Conservation (phyloP, 2,797 vertebrate species). For the Dendrocincla tyrannina region DNA sequence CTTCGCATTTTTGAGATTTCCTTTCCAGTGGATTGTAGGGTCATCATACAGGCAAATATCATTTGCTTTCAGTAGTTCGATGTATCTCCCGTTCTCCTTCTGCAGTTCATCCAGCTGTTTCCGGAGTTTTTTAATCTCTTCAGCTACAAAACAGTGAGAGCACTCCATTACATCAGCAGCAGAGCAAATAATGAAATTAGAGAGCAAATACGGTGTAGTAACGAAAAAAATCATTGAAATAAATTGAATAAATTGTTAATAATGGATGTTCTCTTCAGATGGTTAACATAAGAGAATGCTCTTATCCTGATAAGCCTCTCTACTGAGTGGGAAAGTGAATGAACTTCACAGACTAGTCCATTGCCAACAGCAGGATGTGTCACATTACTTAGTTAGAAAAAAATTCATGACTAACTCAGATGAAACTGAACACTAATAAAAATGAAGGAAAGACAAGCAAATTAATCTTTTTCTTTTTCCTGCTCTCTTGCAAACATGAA, state of each 20-base stretch:
- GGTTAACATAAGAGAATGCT: not conserved
- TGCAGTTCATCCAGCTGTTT: conserved; percentile 91
- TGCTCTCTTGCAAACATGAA: not conserved
- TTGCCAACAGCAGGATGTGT: not conserved
- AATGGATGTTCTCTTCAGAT: not conserved
- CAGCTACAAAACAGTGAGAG: conserved; percentile 80
- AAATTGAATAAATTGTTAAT: not conserved
- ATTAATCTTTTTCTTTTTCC: not conserved
- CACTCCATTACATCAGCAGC: not conserved
- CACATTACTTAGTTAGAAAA: not conserved
- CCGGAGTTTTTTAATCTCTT: conserved; percentile 92
- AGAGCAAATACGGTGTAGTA: not conserved
- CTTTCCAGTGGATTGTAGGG: conserved; percentile 96
- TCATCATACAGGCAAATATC: conserved; percentile 95
- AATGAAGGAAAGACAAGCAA: not conserved
- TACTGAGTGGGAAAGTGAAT: not conserved
- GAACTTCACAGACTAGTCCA: not conserved
- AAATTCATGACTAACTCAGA: not conserved
- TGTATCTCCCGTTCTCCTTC: conserved; percentile 93
- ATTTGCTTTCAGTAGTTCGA: conserved; percentile 94
- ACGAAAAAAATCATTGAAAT: not conserved
- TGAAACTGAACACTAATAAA: not conserved
- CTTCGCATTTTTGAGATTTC: conserved; percentile 89
- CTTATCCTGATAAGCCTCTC: not conserved
- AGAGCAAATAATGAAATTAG: not conserved